Percentiles rank a stretch among this genome's conserved stretches.
These are phyloP conservation scores for Babyrousa celebensis DNA, from an alignment of 2,797 vertebrate species.

Conservation along the genomic window DNA sequence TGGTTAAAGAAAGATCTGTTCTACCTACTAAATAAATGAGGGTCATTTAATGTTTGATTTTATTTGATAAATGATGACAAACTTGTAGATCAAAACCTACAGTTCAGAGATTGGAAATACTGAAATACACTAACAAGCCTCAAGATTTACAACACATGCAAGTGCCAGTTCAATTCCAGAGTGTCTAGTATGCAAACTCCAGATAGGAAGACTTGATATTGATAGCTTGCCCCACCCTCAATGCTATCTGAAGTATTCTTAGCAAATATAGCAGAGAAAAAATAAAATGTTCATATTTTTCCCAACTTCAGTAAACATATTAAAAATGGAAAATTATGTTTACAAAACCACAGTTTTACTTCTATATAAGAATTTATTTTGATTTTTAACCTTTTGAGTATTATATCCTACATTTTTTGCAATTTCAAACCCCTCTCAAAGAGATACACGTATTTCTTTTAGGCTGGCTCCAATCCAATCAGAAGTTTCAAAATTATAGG, in stretches of 20 bases:
- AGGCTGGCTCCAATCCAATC: not conserved
- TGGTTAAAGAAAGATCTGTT: constrained; percentile 13
- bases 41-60: not conserved
- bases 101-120: not conserved
- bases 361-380: not conserved
- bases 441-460: not conserved
- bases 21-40: not conserved
- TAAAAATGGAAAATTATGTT: not conserved
- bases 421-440: not conserved
- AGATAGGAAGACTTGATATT: not conserved
- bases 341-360: constrained; percentile 6
- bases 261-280: not conserved
- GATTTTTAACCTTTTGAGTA: constrained; percentile 42
- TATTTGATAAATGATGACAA: constrained; percentile 9
- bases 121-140: constrained; percentile 26
- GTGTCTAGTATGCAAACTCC: not conserved
- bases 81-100: not conserved
- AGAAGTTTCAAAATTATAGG: not conserved
- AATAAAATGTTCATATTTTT: not conserved
- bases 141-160: constrained; percentile 42
- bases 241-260: not conserved
- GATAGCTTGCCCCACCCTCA: not conserved
- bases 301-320: not conserved
- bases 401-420: not conserved
- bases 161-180: not conserved